phyloP scores from a whole-genome alignment of 2,888 invertebrate species.

The Heliconius sara region DNA sequence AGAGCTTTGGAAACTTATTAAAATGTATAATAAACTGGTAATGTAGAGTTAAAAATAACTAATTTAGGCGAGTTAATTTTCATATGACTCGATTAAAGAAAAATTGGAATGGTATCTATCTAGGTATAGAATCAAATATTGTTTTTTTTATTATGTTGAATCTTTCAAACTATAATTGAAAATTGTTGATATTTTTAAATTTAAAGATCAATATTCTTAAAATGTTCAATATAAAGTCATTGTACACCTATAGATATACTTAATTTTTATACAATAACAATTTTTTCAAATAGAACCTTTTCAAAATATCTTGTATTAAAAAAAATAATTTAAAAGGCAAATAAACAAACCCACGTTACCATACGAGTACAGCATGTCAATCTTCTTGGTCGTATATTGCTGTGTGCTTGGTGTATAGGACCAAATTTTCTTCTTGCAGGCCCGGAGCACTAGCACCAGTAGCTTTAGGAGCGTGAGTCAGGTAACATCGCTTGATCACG shows the following conservation, averaged over 20 bases:
- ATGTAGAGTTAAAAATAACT: neutral
- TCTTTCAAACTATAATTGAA: no score
- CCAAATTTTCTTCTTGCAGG: slow-evolving; percentile 88
- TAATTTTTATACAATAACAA: no score
- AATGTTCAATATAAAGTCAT: no score
- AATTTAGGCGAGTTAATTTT: neutral
- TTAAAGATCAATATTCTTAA: neutral
- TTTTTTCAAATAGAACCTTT: neutral
- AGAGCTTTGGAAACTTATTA: neutral
- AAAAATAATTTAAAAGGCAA: neutral
- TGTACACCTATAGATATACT: no score
- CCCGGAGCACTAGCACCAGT: slow-evolving; percentile 94
- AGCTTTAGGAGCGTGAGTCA: slow-evolving; percentile 95
- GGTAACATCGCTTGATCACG: slow-evolving; percentile 85
- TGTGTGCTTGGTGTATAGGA: slow-evolving; percentile 83
- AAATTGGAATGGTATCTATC: no score
- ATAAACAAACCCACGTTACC: slow-evolving; percentile 49
- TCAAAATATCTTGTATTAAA: neutral
- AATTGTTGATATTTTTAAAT: neutral
- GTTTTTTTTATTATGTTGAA: no score
- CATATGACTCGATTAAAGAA: no score
- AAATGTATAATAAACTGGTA: neutral
- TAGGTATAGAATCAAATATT: no score
- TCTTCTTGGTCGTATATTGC: slow-evolving; percentile 75
- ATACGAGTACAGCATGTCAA: slow-evolving; percentile 68